Conservation (phyloP, 1,140 invertebrate genomes). For the Aleiodes sp. region DNA sequence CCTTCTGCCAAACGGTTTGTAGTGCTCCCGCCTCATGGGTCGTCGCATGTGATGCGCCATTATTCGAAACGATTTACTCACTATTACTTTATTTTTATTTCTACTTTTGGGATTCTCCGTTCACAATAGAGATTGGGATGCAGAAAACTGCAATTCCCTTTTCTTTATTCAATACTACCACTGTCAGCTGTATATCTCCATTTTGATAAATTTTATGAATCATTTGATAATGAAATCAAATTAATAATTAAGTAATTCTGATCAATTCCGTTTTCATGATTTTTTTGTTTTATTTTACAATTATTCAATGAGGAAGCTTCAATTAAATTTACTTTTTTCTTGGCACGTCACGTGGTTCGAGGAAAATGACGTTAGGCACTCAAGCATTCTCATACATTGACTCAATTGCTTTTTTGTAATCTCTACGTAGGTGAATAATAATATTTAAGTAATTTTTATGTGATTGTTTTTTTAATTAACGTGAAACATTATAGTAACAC, state of each 20-base stretch:
- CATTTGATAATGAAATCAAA: too few relatives aligned
- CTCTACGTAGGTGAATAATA: too few relatives aligned
- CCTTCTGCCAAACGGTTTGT: constrained; percentile 63
- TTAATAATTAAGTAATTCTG: too few relatives aligned
- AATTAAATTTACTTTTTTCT: too few relatives aligned
- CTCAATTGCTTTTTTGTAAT: too few relatives aligned
- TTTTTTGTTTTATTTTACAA: not conserved
- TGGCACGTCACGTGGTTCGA: not conserved
- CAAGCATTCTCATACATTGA: not conserved
- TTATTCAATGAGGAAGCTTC: too few relatives aligned
- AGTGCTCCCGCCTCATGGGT: constrained; percentile 56
- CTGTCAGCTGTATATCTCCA: constrained; percentile 4
- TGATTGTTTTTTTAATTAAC: too few relatives aligned
- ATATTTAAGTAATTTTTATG: too few relatives aligned
- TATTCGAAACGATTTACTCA: not conserved
- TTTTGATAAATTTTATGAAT: not conserved
- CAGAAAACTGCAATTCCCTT: too few relatives aligned
- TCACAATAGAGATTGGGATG: too few relatives aligned
- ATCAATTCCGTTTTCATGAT: not conserved
- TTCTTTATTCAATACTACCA: too few relatives aligned
- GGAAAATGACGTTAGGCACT: not conserved
- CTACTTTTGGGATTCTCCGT: too few relatives aligned
- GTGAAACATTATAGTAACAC: constrained; percentile 25
- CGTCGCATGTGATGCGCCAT: constrained; percentile 60
- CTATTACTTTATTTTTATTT: not conserved